Conservation (phyloP, 2,888 invertebrate genomes). For the Andrena trimmerana region DNA sequence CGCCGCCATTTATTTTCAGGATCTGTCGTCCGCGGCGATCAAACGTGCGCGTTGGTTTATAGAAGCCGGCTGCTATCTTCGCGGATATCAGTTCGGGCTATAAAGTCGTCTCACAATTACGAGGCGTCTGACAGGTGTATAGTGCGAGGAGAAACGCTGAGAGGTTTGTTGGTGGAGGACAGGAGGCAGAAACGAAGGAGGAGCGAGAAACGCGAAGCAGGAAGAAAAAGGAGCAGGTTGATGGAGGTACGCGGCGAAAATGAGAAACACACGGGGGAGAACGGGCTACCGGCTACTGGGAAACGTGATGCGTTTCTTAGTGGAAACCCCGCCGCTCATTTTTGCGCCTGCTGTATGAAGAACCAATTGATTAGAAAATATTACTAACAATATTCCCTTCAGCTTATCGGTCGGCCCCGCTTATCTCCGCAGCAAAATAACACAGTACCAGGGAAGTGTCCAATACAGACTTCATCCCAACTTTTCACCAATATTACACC, state of each 20-base stretch:
- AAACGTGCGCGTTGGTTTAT: slow-evolving; percentile 50
- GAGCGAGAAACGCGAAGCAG: slow-evolving; percentile 49
- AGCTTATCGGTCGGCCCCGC: not conserved
- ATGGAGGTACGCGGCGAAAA: slow-evolving; percentile 46
- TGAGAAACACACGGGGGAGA: slow-evolving; percentile 35
- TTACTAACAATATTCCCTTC: not conserved
- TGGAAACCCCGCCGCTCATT: not conserved
- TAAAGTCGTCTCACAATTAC: slow-evolving; percentile 73
- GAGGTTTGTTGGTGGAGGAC: slow-evolving; percentile 67
- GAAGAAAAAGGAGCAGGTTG: slow-evolving; percentile 41
- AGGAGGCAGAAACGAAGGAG: slow-evolving; percentile 53
- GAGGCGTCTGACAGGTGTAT: slow-evolving; percentile 71
- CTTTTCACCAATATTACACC: too few relatives aligned
- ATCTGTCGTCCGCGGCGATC: slow-evolving; percentile 57
- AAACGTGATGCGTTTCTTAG: slow-evolving; percentile 18
- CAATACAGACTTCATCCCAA: too few relatives aligned
- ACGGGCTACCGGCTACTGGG: slow-evolving; percentile 4
- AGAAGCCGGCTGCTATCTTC: slow-evolving; percentile 58
- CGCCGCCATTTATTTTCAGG: slow-evolving; percentile 36
- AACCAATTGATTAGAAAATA: slow-evolving; percentile 6
- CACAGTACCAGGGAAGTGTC: too few relatives aligned
- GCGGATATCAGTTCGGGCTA: slow-evolving; percentile 69
- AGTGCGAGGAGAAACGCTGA: slow-evolving; percentile 68
- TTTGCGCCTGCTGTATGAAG: not conserved
- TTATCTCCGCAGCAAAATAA: too few relatives aligned